phyloP scores from a whole-genome alignment of 2,888 invertebrate genomes.

The Drepanosiphum platanoidis region DNA sequence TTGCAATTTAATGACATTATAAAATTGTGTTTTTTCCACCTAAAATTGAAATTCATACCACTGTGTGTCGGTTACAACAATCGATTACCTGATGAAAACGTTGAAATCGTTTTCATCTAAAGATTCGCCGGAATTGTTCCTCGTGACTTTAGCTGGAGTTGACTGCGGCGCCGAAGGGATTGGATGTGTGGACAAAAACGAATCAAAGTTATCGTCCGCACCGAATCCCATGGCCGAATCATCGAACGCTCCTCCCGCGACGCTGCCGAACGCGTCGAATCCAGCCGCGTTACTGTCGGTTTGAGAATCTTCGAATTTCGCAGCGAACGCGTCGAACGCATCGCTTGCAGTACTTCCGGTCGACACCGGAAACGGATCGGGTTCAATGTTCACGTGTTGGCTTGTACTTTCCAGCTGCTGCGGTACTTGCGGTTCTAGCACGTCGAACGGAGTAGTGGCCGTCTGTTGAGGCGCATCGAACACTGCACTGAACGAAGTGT shows the following conservation, averaged over 20 bases:
- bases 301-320: conserved; percentile 82
- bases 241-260: conserved; percentile 21
- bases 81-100: conserved; percentile 78
- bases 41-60: no score
- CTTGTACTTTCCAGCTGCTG: background rate
- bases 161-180: conserved; percentile 73
- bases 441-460: background rate
- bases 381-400: background rate
- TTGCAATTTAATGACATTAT: no score
- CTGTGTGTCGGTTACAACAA: background rate
- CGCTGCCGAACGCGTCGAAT: conserved; percentile 65
- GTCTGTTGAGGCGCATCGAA: background rate
- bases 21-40: no score
- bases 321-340: conserved; percentile 88
- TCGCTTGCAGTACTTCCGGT: conserved; percentile 68
- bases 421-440: background rate
- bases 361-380: background rate
- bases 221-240: conserved; percentile 76
- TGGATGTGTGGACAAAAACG: conserved; percentile 73
- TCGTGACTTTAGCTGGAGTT: conserved; percentile 73
- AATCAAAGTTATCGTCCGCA: conserved; percentile 72
- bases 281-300: conserved; percentile 66
- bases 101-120: conserved; percentile 82
- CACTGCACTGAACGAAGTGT: conserved; percentile 17
- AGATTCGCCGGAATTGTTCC: conserved; percentile 79